A percentile compares a stretch with the other conserved stretches of the same genome.
These are phyloP conservation scores for Brachyrhaphis roseni DNA, from an alignment of 2,797 vertebrate genomes.

Conservation along the genomic window DNA sequence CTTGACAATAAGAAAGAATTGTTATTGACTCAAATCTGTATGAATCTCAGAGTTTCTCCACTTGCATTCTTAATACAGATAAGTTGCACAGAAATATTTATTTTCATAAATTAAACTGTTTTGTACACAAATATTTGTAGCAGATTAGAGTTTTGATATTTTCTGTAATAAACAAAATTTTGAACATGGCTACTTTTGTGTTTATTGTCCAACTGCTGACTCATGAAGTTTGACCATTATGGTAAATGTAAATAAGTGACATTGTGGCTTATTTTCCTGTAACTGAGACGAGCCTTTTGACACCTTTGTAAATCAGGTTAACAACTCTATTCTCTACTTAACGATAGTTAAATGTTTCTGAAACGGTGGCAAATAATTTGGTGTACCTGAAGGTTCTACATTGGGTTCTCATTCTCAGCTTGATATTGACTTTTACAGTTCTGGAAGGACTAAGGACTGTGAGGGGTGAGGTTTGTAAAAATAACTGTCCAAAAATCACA, in stretches of 20 bases:
- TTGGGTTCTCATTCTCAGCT: not conserved
- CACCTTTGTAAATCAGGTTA: not conserved
- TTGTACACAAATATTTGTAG: slow-evolving; percentile 74
- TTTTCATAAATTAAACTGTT: slow-evolving; percentile 79
- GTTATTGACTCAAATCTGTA: slow-evolving; percentile 26
- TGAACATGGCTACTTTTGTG: slow-evolving; percentile 16
- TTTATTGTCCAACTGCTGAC: not conserved
- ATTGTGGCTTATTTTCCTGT: not conserved
- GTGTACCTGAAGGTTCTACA: not conserved
- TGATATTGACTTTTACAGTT: not conserved
- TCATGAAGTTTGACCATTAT: not conserved
- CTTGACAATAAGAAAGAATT: slow-evolving; percentile 33
- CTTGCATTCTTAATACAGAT: slow-evolving; percentile 56
- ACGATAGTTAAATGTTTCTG: not conserved
- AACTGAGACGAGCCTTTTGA: not conserved
- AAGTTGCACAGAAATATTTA: slow-evolving; percentile 76
- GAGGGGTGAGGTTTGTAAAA: not conserved
- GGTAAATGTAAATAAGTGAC: not conserved
- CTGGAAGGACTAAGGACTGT: not conserved
- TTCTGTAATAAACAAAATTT: slow-evolving; percentile 72
- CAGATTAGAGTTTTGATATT: slow-evolving; percentile 60
- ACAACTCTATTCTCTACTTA: not conserved
- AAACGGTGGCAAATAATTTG: not conserved
- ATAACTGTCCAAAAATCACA: not conserved
- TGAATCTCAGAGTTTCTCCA: slow-evolving; percentile 42